phyloP scores from a whole-genome alignment of 2,797 vertebrate genomes.

The Chelmon rostratus region DNA sequence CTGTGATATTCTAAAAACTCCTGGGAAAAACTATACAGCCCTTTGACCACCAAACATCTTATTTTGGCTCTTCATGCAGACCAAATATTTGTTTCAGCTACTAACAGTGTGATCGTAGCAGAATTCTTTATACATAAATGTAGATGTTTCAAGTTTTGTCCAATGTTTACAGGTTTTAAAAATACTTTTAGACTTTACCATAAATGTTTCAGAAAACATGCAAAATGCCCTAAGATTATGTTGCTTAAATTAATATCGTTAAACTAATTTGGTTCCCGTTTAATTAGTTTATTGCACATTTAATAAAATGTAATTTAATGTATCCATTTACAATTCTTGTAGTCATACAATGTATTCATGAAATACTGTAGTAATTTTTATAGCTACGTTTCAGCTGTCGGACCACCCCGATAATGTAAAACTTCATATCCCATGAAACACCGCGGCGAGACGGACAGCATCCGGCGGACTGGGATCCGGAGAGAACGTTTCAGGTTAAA shows the following conservation, averaged over 20 bases:
- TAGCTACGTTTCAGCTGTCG: not conserved
- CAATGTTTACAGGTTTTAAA: too few species aligned
- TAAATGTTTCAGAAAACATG: not conserved
- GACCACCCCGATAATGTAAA: not conserved
- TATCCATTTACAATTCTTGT: too few species aligned
- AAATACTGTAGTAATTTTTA: too few species aligned
- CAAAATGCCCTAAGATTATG: too few species aligned
- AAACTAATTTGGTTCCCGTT: too few species aligned
- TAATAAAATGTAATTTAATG: too few species aligned
- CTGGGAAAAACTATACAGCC: not conserved
- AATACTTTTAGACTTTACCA: not conserved
- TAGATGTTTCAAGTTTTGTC: not conserved
- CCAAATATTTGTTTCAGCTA: not conserved
- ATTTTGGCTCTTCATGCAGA: not conserved
- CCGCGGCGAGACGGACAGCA: not conserved
- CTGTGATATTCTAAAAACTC: not conserved
- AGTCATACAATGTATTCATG: not conserved
- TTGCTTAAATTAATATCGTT: too few species aligned
- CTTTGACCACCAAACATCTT: too few species aligned
- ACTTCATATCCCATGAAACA: constrained; percentile 59
- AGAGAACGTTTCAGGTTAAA: not conserved
- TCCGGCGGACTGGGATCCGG: not conserved
- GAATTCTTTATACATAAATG: not conserved
- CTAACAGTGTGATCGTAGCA: not conserved
- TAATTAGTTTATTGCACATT: not conserved